Base-by-base conservation (phyloP, 2,797 vertebrate species). In the Syngnathus rostellatus region DNA sequence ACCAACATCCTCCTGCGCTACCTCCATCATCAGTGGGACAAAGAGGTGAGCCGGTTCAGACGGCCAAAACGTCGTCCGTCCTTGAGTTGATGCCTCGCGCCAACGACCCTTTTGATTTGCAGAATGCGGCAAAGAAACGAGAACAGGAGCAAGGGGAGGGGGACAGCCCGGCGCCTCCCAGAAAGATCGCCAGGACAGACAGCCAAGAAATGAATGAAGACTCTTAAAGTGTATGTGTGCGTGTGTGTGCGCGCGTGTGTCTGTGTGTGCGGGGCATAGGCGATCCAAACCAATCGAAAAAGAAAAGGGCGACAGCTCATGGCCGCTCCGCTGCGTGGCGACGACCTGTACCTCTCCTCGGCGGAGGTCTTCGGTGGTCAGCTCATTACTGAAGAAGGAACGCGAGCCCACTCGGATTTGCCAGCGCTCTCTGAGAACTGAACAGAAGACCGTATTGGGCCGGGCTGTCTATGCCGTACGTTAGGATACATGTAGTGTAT, bases 21-120 rank as follows among this genome's bases (percentile, higher is more conserved):
- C 77, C 91, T 99, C 76, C 95, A 99, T 79, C 96, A 97, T 87
- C 97, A 98, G 89, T 99, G 96, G 95, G 97, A 98, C 92, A 99
- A 97, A 92, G 97, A 98, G 94, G 95, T 96, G 84, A 70, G 81
- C 58, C 1, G 16, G 17, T 39, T 39, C 16, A 4, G 41, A 45
- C 4, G 37, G 17, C 16, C 14, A 6, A 5, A 14, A 1, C 5
- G 11, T 6, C 17, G 39, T 55, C 43, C 17, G 39, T 55, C 43
- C 50, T 66, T 60, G 41, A 37, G 41, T 53, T 10, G 40, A 21
- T 46, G 40, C 45, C 10, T 31, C 40, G 21, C 1, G 3, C n/a
- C 71, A 64, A 73, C 57, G 23, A n/a, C 62, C 23, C 25, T 62
- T 82, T 41, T 83, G 40, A 81, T 68, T 23, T 73, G 64, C 86